Percentiles rank a stretch among this genome's conserved stretches.
Evolutionary conservation across 2,113 vertebrate genomes (phyloP).

Genomic region (Scophthalmus maximus): DNA sequence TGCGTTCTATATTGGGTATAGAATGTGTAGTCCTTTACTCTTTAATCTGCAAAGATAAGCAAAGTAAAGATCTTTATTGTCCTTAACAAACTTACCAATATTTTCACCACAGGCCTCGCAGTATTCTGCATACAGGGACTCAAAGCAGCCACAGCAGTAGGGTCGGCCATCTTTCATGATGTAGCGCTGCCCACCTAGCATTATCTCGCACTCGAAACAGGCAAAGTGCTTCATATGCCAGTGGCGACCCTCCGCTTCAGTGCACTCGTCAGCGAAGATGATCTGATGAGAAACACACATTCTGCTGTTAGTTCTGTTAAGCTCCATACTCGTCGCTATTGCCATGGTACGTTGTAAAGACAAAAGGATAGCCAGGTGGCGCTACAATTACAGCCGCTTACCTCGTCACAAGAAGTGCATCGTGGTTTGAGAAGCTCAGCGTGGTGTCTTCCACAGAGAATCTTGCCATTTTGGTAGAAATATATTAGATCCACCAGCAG

Average conservation of each 20-base stretch:
- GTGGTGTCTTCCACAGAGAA: conserved; percentile 94
- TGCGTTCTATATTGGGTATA: too few species aligned
- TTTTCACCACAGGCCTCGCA: conserved; percentile 95
- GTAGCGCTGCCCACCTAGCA: conserved; percentile 94
- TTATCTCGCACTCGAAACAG: conserved; percentile 91
- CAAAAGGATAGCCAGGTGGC: neutral
- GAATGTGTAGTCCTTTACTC: too few species aligned
- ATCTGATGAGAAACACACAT: conserved; percentile 83
- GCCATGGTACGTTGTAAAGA: neutral
- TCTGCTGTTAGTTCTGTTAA: conserved; percentile 8
- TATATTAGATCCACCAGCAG: conserved; percentile 97
- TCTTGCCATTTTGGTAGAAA: conserved; percentile 94
- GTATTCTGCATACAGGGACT: conserved; percentile 94
- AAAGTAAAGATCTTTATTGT: neutral
- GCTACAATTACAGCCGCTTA: conserved; percentile 42
- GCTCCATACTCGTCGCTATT: neutral
- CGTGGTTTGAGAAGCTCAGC: conserved; percentile 95
- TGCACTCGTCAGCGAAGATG: conserved; percentile 97
- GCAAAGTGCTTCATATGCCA: conserved; percentile 99
- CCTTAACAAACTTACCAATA: conserved; percentile 85
- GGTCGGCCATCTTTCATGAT: conserved; percentile 97
- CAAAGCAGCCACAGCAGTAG: conserved; percentile 94
- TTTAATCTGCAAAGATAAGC: too few species aligned
- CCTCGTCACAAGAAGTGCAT: conserved; percentile 96
- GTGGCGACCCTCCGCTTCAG: conserved; percentile 94